A percentile compares a stretch with the other conserved stretches of the same genome.
Evolutionary conservation across 2,797 vertebrate genomes (phyloP).

Genomic region (Falco columbarius): DNA sequence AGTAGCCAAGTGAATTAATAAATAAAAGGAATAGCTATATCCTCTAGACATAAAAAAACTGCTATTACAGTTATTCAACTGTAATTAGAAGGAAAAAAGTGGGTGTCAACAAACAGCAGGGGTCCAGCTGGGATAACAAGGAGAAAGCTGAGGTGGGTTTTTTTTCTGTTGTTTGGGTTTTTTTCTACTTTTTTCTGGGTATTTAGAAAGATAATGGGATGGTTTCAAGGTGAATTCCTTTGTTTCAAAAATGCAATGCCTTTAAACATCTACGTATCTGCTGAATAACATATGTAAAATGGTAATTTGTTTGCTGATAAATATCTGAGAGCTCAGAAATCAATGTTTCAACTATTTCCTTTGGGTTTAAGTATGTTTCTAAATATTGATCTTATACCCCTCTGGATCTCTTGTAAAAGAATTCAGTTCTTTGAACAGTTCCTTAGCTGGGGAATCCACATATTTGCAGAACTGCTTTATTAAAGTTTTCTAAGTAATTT

Average conservation of each 20-base stretch:
- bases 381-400: background rate
- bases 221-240: background rate
- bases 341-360: rapidly evolving
- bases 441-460: background rate
- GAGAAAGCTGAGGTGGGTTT: background rate
- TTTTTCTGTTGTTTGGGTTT: too few relatives aligned
- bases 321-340: background rate
- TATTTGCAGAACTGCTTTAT: background rate
- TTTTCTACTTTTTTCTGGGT: background rate
- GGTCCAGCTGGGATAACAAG: background rate
- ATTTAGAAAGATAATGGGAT: background rate
- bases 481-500: background rate
- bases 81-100: background rate
- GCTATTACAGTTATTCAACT: background rate
- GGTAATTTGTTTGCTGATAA: background rate
- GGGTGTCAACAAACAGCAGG: background rate
- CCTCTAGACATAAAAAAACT: background rate
- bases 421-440: background rate
- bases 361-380: background rate
- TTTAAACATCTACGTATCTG: background rate
- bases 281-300: background rate
- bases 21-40: background rate
- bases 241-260: background rate
- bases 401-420: background rate
- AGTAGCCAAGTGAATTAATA: background rate